Conservation (phyloP, 2,797 vertebrate genomes). For the Cercopithecus neglectus region DNA sequence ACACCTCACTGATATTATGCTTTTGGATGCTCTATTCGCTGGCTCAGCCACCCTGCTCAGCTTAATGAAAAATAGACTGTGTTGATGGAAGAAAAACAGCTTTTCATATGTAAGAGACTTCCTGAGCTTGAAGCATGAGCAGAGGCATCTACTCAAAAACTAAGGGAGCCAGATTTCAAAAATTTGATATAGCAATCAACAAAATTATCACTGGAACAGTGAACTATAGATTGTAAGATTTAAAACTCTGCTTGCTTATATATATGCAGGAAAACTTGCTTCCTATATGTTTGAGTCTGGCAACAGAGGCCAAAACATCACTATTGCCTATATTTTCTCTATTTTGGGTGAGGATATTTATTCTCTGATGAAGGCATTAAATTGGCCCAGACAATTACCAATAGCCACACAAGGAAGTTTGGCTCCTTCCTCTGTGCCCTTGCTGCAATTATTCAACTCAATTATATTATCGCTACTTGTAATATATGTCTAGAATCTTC, state of each 20-base stretch:
- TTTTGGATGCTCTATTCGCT: slow-evolving; percentile 52
- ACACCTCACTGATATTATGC: slow-evolving; percentile 58
- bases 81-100: slow-evolving; percentile 38
- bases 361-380: neutral
- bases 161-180: neutral
- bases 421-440: neutral
- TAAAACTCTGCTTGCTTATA: neutral
- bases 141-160: neutral
- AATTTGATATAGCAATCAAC: neutral
- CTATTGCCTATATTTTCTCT: neutral
- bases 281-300: neutral
- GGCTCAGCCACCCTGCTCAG: slow-evolving; percentile 1
- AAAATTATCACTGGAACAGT: slow-evolving; percentile 1
- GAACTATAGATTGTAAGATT: neutral
- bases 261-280: neutral
- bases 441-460: neutral
- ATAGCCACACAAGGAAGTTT: neutral
- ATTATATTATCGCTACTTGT: neutral
- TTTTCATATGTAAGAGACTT: slow-evolving; percentile 24
- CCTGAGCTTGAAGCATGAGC: slow-evolving; percentile 1
- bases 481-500: neutral
- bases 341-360: neutral
- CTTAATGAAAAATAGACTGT: slow-evolving; percentile 60
- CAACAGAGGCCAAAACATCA: neutral
- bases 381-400: neutral